Evolutionary conservation across 2,113 vertebrate species (phyloP).

Genomic region (Callithrix jacchus): DNA sequence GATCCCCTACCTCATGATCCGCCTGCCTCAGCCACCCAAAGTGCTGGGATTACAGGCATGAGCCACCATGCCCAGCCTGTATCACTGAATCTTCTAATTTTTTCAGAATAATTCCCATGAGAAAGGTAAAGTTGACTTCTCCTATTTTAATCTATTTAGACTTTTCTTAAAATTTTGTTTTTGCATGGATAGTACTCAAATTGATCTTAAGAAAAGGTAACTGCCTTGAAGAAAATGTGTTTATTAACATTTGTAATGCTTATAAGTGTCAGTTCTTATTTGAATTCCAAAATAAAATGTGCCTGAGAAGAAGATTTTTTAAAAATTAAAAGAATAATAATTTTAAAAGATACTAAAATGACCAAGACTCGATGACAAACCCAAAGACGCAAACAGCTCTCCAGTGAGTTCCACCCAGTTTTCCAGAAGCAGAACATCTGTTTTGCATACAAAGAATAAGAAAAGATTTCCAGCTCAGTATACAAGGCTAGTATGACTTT

Average conservation of each 20-base stretch:
- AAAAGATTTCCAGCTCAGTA: too few relatives aligned
- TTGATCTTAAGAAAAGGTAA: neutral
- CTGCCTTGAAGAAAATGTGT: neutral
- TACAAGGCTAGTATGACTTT: neutral
- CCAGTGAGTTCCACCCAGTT: neutral
- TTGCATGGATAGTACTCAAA: neutral
- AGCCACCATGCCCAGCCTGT: neutral
- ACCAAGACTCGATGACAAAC: neutral
- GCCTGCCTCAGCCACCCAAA: too few relatives aligned
- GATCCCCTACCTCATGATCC: too few relatives aligned
- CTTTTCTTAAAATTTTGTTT: neutral
- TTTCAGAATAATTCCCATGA: neutral
- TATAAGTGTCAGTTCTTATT: neutral
- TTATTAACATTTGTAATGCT: neutral
- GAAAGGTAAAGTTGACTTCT: neutral
- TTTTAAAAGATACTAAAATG: neutral
- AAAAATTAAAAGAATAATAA: neutral
- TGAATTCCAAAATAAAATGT: neutral
- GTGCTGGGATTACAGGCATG: too few relatives aligned
- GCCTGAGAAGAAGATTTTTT: neutral
- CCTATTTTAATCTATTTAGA: neutral
- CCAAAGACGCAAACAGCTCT: neutral
- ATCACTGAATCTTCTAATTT: neutral
- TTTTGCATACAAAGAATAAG: fast-evolving
- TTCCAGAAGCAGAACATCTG: neutral